These are phyloP conservation scores for Potamarius usumacintae DNA, from an alignment of 2,113 vertebrate genomes.

Conservation along the genomic window DNA sequence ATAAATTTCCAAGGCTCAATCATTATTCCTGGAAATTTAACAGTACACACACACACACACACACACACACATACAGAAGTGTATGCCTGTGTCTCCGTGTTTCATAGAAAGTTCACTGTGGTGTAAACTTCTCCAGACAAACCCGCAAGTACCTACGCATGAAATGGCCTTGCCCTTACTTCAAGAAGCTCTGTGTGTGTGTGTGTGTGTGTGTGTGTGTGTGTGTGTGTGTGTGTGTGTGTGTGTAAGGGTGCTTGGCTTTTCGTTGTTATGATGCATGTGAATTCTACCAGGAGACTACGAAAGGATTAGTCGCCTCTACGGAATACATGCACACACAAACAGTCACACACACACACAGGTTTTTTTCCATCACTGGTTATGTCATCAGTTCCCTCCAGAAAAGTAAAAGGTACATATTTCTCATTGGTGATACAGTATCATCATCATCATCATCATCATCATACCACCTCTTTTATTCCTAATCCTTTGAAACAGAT, in stretches of 20 bases:
- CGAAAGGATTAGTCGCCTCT: conserved; percentile 49
- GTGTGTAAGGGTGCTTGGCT: not conserved
- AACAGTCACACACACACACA: conserved; percentile 40
- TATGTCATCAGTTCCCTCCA: conserved; percentile 12
- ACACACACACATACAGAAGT: not conserved
- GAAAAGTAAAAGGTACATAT: not conserved
- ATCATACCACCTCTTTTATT: not conserved
- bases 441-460: not conserved
- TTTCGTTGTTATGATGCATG: conserved; percentile 21
- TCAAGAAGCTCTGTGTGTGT: not conserved
- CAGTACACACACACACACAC: not conserved
- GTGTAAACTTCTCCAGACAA: conserved; percentile 24
- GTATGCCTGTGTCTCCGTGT: not conserved
- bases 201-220: conserved; percentile 23
- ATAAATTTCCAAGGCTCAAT: conserved; percentile 5
- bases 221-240: conserved; percentile 9
- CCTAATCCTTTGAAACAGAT: not conserved
- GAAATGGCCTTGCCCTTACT: not conserved
- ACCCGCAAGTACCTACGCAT: not conserved
- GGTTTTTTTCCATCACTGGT: conserved; percentile 26
- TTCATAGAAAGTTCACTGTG: conserved; percentile 38
- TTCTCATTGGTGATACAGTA: not conserved
- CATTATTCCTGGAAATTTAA: conserved; percentile 38
- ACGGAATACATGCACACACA: conserved; percentile 37
- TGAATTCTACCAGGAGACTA: conserved; percentile 25